Evolutionary conservation across 2,113 vertebrate genomes (phyloP).

Genomic region (Gavialis gangeticus): DNA sequence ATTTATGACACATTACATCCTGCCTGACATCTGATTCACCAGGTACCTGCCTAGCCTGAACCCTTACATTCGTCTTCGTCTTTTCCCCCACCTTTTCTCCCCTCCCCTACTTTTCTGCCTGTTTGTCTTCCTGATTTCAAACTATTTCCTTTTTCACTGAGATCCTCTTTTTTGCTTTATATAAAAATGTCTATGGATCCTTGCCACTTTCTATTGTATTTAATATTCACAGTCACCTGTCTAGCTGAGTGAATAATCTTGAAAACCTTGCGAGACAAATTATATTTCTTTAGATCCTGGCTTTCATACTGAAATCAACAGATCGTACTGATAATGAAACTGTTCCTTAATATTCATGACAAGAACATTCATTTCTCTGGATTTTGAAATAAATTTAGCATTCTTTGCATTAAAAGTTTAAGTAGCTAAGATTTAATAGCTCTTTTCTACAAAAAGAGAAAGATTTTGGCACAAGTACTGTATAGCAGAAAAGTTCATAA

Average conservation of each 20-base stretch:
- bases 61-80: too few species aligned
- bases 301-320: constrained; percentile 28
- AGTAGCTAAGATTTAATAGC: constrained; percentile 40
- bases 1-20: too few species aligned
- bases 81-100: too few species aligned
- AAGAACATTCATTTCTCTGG: constrained; percentile 51
- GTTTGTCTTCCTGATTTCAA: too few species aligned
- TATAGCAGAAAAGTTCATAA: background rate
- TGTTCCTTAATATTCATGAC: constrained; percentile 7
- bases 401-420: constrained; percentile 34
- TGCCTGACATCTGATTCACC: too few species aligned
- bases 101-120: too few species aligned
- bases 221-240: background rate
- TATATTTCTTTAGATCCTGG: constrained; percentile 2
- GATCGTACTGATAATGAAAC: constrained; percentile 54
- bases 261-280: constrained; percentile 19
- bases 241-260: constrained; percentile 26
- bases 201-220: background rate
- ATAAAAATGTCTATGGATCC: background rate
- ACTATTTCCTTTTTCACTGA: too few species aligned
- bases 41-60: too few species aligned
- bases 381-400: constrained; percentile 33
- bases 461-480: constrained; percentile 13
- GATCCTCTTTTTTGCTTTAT: background rate
- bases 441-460: background rate